Evolutionary conservation across 2,113 vertebrate species (phyloP).

Genomic region (Pteruthius melanotis): DNA sequence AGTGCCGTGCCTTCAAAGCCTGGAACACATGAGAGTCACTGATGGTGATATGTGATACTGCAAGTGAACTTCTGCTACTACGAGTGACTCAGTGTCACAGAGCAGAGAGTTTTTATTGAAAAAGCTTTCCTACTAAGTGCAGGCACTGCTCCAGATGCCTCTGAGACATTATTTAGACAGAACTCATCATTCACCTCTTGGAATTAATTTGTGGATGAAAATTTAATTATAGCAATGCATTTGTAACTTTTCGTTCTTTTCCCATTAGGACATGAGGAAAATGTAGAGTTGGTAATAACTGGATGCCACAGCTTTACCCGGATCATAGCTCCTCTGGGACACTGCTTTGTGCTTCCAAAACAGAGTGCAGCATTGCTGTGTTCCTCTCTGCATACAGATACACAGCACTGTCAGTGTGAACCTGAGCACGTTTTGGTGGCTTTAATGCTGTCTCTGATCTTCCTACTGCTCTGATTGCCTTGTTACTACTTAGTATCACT

Average conservation of each 20-base stretch:
- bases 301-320: neutral
- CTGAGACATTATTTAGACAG: neutral
- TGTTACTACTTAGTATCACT: neutral
- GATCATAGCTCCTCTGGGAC: neutral
- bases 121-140: neutral
- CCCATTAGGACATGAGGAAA: neutral
- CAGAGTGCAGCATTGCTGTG: neutral
- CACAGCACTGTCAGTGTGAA: neutral
- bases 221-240: neutral
- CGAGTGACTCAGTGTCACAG: neutral
- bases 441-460: neutral
- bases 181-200: neutral
- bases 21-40: neutral
- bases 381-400: neutral
- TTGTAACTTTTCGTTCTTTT: conserved; percentile 7
- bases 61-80: neutral
- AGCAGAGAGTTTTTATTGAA: neutral
- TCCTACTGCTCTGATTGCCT: neutral
- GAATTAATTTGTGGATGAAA: conserved; percentile 17
- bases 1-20: neutral
- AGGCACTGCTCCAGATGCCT: neutral
- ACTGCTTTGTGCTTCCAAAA: neutral
- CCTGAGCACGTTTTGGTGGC: neutral
- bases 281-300: neutral
- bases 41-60: neutral